Percentiles rank a stretch among this genome's conserved stretches.
Evolutionary conservation across 2,113 vertebrate species (phyloP).

Genomic region (Chloropsis cyanopogon): DNA sequence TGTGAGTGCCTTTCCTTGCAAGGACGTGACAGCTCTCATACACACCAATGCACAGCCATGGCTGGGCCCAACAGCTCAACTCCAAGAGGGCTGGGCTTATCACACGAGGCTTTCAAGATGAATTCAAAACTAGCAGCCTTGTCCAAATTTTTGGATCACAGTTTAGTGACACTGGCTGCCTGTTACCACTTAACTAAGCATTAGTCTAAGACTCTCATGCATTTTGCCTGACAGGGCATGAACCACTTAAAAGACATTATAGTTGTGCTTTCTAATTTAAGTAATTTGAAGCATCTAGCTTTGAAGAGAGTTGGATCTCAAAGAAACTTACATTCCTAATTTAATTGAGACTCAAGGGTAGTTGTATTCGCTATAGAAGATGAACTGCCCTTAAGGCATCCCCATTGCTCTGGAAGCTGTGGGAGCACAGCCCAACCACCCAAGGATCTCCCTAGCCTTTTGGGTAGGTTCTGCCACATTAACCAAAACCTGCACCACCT

Average conservation of each 20-base stretch:
- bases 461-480: background rate
- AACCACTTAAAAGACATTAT: background rate
- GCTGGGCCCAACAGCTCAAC: background rate
- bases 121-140: background rate
- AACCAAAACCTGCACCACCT: background rate
- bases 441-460: background rate
- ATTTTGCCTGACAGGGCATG: background rate
- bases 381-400: background rate
- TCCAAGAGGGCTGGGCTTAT: background rate
- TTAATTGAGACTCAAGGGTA: background rate
- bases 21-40: background rate
- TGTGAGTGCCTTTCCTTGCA: background rate
- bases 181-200: background rate
- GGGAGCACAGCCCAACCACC: background rate
- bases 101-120: background rate
- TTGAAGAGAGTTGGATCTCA: background rate
- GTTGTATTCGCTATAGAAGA: background rate
- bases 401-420: background rate
- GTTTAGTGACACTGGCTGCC: background rate
- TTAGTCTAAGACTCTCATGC: background rate
- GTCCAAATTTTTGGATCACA: background rate
- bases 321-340: background rate
- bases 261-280: background rate
- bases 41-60: fast-evolving
- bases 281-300: background rate